phyloP scores from a whole-genome alignment of 2,797 vertebrate species.

The Ctenosaura bakeri region DNA sequence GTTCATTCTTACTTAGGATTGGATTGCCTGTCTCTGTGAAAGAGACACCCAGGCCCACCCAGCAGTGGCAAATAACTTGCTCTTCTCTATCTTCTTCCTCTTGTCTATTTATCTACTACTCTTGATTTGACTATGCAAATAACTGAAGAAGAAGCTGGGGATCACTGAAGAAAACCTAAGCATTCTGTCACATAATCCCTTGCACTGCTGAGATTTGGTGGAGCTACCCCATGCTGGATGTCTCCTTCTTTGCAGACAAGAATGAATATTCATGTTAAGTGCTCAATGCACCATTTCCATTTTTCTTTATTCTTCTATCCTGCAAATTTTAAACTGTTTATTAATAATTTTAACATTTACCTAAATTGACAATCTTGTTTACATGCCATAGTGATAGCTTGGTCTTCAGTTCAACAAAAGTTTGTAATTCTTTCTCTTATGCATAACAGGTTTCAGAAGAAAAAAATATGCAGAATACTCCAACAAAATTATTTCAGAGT shows the following conservation, averaged over 20 bases:
- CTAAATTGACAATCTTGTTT: background rate
- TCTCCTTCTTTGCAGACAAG: background rate
- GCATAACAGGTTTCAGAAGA: conserved; percentile 36
- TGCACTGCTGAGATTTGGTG: background rate
- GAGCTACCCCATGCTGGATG: too few species aligned
- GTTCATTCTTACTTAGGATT: too few species aligned
- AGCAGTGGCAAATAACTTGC: too few species aligned
- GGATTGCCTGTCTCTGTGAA: too few species aligned
- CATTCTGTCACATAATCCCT: background rate
- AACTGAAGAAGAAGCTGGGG: too few species aligned
- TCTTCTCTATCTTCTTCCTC: too few species aligned
- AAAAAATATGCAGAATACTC: background rate
- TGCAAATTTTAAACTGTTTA: background rate
- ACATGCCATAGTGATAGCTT: background rate
- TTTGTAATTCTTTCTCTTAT: background rate
- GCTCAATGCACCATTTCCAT: conserved; percentile 3
- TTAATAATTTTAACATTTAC: background rate
- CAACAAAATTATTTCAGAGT: background rate
- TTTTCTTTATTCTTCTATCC: background rate
- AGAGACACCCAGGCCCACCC: too few species aligned
- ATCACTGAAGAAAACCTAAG: too few species aligned
- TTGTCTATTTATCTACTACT: too few species aligned
- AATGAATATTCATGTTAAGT: background rate
- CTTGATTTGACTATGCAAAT: too few species aligned
- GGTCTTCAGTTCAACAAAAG: conserved; percentile 27